These are phyloP conservation scores for Anhinga anhinga DNA, from an alignment of 2,113 vertebrate species.

Conservation along the genomic window DNA sequence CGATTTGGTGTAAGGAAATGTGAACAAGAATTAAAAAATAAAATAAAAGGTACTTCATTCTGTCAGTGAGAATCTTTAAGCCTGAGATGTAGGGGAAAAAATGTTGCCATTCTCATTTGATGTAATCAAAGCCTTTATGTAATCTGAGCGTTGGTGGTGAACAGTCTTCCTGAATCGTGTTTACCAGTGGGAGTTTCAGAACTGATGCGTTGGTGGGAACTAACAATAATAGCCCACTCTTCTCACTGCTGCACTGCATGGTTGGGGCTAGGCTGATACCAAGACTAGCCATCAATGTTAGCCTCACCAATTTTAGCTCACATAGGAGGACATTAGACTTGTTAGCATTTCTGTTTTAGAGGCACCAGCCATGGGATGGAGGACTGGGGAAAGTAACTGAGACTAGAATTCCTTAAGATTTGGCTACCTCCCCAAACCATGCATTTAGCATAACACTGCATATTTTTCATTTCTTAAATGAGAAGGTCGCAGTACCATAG, in stretches of 20 bases:
- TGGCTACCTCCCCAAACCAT: neutral
- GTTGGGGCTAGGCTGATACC: neutral
- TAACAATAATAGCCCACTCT: neutral
- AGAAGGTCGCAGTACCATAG: neutral
- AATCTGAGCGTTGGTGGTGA: conserved; percentile 13
- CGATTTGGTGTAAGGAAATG: neutral
- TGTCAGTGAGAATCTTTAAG: neutral
- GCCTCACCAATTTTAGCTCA: neutral
- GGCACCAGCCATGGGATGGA: neutral
- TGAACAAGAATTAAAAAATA: neutral
- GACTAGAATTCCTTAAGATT: neutral
- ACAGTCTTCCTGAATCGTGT: neutral
- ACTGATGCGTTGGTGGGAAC: neutral
- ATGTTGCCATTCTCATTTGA: neutral
- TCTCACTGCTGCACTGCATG: neutral
- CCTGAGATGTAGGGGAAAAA: neutral
- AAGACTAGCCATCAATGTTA: neutral
- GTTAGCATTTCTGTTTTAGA: neutral
- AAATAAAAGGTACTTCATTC: neutral
- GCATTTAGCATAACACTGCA: neutral
- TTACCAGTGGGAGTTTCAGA: conserved; percentile 30
- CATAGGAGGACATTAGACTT: neutral
- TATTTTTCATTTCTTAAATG: neutral
- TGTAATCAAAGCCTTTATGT: neutral
- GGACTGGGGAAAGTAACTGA: neutral